Conservation (phyloP, 2,113 vertebrate genomes). For the Aythya baeri region DNA sequence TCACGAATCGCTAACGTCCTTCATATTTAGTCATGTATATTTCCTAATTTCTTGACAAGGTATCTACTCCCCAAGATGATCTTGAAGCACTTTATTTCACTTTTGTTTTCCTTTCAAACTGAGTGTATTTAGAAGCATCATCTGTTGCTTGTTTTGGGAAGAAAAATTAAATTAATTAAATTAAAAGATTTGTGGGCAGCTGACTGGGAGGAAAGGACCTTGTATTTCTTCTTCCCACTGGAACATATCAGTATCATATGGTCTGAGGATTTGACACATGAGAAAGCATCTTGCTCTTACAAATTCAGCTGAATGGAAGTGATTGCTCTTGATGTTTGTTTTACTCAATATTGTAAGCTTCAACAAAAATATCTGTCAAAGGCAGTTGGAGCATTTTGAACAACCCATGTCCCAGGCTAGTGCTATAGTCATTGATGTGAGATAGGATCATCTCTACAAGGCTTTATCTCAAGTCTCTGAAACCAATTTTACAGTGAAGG, state of each 20-base stretch:
- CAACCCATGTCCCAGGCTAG: not conserved
- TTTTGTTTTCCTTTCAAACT: not conserved
- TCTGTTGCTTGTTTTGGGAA: not conserved
- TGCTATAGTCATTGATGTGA: not conserved
- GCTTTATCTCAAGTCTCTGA: not conserved
- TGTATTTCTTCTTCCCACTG: not conserved
- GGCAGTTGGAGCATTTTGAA: not conserved
- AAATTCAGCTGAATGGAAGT: not conserved
- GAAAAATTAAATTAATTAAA: not conserved
- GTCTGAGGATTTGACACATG: not conserved
- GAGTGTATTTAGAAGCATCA: not conserved
- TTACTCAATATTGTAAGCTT: not conserved
- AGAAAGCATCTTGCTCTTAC: not conserved
- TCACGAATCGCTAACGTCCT: not conserved
- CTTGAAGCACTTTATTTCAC: not conserved
- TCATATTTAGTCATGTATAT: not conserved
- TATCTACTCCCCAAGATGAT: not conserved
- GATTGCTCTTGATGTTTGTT: not conserved
- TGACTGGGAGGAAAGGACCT: not conserved
- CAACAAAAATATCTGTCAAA: not conserved
- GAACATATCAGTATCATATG: not conserved
- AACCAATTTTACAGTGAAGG: not conserved
- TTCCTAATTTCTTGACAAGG: not conserved
- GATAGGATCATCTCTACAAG: not conserved
- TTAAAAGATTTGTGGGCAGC: not conserved